Evolutionary conservation across 2,888 invertebrate genomes (phyloP), one percentile per base, ranked within the genome.

Genomic region (Trachelus troglodyta): DNA sequence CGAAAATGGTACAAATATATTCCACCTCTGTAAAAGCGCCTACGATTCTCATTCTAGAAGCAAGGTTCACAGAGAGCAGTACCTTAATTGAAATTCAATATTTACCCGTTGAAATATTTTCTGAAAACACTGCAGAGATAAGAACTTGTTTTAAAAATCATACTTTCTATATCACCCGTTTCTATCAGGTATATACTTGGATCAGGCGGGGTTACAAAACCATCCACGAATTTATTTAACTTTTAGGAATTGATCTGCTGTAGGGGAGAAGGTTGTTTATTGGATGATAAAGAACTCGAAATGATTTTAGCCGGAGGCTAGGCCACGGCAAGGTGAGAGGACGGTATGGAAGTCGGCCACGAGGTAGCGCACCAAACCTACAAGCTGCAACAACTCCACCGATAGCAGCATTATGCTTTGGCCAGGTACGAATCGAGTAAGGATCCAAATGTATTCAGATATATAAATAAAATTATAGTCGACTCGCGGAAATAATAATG

Each of bases 301-400:
- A 31, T 31, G 76, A 83, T 82, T 85, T 83, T 81, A 80, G 89
- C 90, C 89, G 79, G 83, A 88, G 90, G 91, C 91, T 91, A 91
- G 91, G 91, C 88, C 91, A 85, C 83, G 86, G 87, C 91, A 91
- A 91, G 91, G 91, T 91, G 87, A 91, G 83, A 81, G 85, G 81
- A 82, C 81, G 87, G 85, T 88, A 82, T 81, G 69, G 56, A 79
- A 77, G 83, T 75, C 79, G 75, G 40, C 79, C 87, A 82, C 83
- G 75, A 89, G 90, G 88, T 90, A 90, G 87, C 89, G 85, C 79
- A 77, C 56, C n/a, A 37, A 37, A 73, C 31, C 1, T 31, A 3
- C 71, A 34, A 31, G 34, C 71, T 31, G 31, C 15, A 34, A 56
- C 56, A 56, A 56, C 56, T 56, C 0, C 56, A 56, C 9, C 56